phyloP scores from a whole-genome alignment of 2,113 vertebrate species.

The Paradoxurus hermaphroditus region DNA sequence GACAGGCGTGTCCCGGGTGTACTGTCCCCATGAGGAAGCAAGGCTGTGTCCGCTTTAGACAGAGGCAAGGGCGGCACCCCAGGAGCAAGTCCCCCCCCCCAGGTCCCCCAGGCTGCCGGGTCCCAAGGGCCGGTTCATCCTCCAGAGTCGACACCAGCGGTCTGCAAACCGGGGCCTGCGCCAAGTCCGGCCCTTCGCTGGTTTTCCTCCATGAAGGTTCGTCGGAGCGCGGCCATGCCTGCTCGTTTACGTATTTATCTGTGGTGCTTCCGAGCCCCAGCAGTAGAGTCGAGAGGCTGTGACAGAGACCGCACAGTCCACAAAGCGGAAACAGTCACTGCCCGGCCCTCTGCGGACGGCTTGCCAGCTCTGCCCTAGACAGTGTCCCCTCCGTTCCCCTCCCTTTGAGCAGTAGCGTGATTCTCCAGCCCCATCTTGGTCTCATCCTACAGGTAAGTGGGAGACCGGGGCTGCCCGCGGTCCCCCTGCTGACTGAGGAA shows the following conservation, averaged over 20 bases:
- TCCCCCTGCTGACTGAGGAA: not conserved
- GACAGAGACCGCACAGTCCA: not conserved
- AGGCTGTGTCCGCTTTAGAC: not conserved
- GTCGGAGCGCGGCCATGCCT: not conserved
- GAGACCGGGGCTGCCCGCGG: not conserved
- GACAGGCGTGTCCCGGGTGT: accelerated
- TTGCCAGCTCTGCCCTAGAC: not conserved
- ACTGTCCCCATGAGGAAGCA: not conserved
- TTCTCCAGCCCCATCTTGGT: not conserved
- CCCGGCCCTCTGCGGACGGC: not conserved
- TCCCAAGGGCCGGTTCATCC: not conserved
- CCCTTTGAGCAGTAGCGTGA: not conserved
- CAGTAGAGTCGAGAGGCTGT: not conserved
- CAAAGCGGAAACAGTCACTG: not conserved
- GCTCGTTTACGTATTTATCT: accelerated
- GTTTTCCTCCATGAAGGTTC: not conserved
- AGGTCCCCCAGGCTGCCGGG: not conserved
- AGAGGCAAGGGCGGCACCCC: too few relatives aligned
- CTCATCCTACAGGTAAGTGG: accelerated
- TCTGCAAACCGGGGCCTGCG: accelerated
- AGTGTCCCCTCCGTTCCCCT: not conserved
- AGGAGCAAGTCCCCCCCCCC: not conserved
- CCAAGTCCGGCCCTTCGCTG: accelerated
- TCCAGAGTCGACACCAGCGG: not conserved
- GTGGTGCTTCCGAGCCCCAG: not conserved